Evolutionary conservation across 2,113 vertebrate genomes (phyloP).

Genomic region (Oreochromis spilurus): DNA sequence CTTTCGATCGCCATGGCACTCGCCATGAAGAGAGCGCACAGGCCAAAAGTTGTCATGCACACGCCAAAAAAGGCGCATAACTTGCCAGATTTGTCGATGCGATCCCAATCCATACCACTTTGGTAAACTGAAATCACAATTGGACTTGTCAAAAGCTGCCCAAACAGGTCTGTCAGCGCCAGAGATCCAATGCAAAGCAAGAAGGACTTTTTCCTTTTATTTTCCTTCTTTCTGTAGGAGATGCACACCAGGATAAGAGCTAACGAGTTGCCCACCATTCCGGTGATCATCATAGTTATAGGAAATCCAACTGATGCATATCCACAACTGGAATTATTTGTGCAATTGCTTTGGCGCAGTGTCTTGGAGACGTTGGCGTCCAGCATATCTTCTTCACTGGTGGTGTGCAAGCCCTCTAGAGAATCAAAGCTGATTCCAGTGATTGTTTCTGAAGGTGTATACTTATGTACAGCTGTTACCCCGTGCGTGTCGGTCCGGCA

Average conservation of each 20-base stretch:
- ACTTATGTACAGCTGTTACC: not conserved
- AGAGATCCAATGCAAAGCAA: slow-evolving; percentile 92
- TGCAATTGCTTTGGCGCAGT: slow-evolving; percentile 43
- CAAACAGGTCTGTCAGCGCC: slow-evolving; percentile 87
- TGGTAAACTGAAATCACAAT: slow-evolving; percentile 91
- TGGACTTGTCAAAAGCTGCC: slow-evolving; percentile 90
- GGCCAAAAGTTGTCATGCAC: slow-evolving; percentile 90
- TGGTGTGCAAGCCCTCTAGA: not conserved
- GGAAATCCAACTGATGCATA: slow-evolving; percentile 85
- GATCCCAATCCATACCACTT: slow-evolving; percentile 75
- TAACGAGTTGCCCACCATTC: slow-evolving; percentile 88
- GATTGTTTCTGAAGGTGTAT: slow-evolving; percentile 30
- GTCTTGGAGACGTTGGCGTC: slow-evolving; percentile 53
- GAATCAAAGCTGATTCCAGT: slow-evolving; percentile 33
- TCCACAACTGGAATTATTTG: slow-evolving; percentile 55
- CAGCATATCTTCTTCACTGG: slow-evolving; percentile 43
- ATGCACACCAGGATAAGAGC: slow-evolving; percentile 84
- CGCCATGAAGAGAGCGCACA: slow-evolving; percentile 88
- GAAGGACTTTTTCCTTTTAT: slow-evolving; percentile 83
- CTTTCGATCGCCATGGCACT: slow-evolving; percentile 92
- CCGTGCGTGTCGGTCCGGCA: not conserved
- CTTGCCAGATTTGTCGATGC: slow-evolving; percentile 78
- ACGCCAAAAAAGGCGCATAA: slow-evolving; percentile 91
- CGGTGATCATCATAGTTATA: slow-evolving; percentile 89
- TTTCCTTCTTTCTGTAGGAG: slow-evolving; percentile 83